Conservation (phyloP, 2,113 vertebrate species). For the Patagioenas fasciata region DNA sequence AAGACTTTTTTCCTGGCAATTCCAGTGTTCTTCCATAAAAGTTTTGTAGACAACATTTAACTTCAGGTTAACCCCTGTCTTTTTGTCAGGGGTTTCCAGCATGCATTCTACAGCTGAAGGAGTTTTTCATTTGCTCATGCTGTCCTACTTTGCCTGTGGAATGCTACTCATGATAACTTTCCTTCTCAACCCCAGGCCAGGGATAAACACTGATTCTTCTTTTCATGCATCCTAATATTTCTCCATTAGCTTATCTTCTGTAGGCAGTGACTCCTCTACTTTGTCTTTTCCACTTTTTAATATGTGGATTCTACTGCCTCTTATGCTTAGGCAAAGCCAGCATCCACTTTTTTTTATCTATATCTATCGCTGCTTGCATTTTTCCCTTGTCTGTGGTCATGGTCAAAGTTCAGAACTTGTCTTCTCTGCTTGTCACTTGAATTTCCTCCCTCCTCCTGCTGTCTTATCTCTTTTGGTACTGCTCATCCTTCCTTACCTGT, state of each 20-base stretch:
- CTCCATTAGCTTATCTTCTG: background rate
- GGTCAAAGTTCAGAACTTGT: background rate
- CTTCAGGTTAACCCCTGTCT: background rate
- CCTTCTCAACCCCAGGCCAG: background rate
- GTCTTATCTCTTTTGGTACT: background rate
- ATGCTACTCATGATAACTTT: fast-evolving
- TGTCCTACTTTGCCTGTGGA: background rate
- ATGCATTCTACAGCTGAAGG: background rate
- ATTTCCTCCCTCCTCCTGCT: background rate
- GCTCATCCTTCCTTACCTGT: background rate
- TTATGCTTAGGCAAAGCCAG: background rate
- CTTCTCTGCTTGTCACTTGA: background rate
- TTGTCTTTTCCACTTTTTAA: background rate
- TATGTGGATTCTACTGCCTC: background rate
- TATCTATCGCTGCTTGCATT: background rate
- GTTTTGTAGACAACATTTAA: background rate
- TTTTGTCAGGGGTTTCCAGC: background rate
- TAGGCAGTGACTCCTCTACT: background rate
- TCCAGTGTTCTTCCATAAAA: background rate
- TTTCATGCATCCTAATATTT: background rate
- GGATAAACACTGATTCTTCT: background rate
- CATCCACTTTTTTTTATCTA: background rate
- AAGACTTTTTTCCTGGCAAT: background rate
- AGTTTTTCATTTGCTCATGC: background rate
- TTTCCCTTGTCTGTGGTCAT: background rate